Conservation (phyloP, 1,140 invertebrate species). For the Zaprionus vittiger region DNA sequence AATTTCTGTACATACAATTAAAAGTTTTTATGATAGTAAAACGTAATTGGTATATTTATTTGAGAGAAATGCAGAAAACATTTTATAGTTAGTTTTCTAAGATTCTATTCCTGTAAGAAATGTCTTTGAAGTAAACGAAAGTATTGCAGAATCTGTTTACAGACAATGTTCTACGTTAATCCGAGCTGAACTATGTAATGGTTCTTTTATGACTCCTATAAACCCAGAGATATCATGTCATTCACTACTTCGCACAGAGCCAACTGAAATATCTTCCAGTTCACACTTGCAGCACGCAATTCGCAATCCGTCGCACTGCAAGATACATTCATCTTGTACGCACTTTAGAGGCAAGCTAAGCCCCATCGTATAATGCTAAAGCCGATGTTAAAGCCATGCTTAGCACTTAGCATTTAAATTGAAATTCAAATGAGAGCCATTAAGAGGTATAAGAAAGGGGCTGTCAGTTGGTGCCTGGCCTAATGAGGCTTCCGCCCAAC, state of each 20-base stretch:
- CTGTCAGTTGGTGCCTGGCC: slow-evolving; percentile 21
- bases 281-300: slow-evolving; percentile 66
- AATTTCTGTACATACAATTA: background rate
- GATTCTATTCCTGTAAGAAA: background rate
- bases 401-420: slow-evolving; percentile 70
- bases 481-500: slow-evolving; percentile 27
- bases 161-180: background rate
- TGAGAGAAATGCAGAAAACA: background rate
- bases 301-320: slow-evolving; percentile 21
- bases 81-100: background rate
- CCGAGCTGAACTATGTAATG: background rate
- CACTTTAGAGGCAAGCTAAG: slow-evolving; percentile 51
- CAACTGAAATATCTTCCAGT: slow-evolving; percentile 18
- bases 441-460: slow-evolving; percentile 59
- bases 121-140: background rate
- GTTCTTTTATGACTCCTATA: background rate
- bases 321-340: slow-evolving; percentile 62
- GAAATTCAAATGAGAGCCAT: slow-evolving; percentile 46
- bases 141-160: background rate
- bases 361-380: background rate
- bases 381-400: slow-evolving; percentile 23
- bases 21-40: no score
- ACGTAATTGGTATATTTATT: no score
- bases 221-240: background rate
- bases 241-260: background rate